Conservation (phyloP, 2,888 invertebrate genomes). For the Noctua fimbriata region DNA sequence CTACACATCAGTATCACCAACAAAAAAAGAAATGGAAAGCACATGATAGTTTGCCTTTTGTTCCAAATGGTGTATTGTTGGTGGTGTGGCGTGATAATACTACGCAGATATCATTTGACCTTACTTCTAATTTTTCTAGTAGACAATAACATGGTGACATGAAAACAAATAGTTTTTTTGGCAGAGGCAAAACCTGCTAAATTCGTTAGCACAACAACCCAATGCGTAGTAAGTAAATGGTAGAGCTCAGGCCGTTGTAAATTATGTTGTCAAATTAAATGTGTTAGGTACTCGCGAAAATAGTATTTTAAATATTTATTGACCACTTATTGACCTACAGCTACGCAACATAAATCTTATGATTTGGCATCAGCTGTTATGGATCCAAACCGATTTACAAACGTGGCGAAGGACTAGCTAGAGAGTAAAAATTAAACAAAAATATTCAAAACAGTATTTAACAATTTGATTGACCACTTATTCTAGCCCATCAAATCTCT, state of each 20-base stretch:
- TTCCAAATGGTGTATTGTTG: constrained; percentile 8
- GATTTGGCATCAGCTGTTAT: not conserved
- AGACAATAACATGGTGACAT: constrained; percentile 45
- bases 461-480: constrained; percentile 14
- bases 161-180: constrained; percentile 52
- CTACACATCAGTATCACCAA: not conserved
- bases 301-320: constrained; percentile 2
- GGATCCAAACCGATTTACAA: not conserved
- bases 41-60: not conserved
- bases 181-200: constrained; percentile 36
- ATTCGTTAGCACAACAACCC: constrained; percentile 45
- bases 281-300: constrained; percentile 2
- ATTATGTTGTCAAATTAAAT: constrained; percentile 22
- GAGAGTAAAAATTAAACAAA: not conserved
- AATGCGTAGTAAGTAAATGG: constrained; percentile 48
- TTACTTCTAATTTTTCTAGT: constrained; percentile 43
- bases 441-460: not conserved
- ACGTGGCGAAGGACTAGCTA: not conserved
- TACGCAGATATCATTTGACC: constrained; percentile 54
- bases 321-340: not conserved
- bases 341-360: not conserved
- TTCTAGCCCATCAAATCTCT: constrained; percentile 10
- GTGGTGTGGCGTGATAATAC: constrained; percentile 32
- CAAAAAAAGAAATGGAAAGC: not conserved
- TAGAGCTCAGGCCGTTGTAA: constrained; percentile 26